These are phyloP conservation scores for Psilopsiagon aymara DNA, from an alignment of 2,113 vertebrate genomes.

Conservation along the genomic window DNA sequence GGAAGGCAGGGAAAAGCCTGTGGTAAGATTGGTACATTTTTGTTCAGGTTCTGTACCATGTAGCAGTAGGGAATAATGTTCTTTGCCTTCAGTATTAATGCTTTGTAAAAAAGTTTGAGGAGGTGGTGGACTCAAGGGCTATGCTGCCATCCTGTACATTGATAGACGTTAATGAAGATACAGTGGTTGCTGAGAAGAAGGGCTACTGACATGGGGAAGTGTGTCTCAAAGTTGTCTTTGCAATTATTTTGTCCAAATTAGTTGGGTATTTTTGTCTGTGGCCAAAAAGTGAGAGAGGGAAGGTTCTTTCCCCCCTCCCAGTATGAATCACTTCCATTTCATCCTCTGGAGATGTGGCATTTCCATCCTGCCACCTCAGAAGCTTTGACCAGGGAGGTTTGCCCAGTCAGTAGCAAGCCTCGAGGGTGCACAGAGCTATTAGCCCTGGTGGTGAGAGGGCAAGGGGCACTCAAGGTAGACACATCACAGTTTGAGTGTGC, in stretches of 20 bases:
- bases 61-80: neutral
- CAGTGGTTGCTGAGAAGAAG: neutral
- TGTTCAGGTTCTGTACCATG: neutral
- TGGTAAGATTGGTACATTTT: neutral
- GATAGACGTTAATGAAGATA: neutral
- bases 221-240: neutral
- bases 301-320: neutral
- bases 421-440: fast-evolving
- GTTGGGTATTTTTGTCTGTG: neutral
- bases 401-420: neutral
- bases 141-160: neutral
- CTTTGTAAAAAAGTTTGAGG: neutral
- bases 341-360: neutral
- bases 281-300: neutral
- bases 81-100: neutral
- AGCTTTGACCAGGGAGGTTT: neutral
- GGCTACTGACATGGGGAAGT: fast-evolving
- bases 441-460: fast-evolving
- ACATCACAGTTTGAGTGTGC: neutral
- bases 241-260: neutral
- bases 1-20: neutral
- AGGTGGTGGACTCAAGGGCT: neutral
- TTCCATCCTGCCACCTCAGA: neutral
- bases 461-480: fast-evolving
- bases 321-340: neutral